A percentile compares a stretch with the other conserved stretches of the same genome.
Evolutionary conservation across 2,113 vertebrate species (phyloP).

Genomic region (Marcusenius ussheri): DNA sequence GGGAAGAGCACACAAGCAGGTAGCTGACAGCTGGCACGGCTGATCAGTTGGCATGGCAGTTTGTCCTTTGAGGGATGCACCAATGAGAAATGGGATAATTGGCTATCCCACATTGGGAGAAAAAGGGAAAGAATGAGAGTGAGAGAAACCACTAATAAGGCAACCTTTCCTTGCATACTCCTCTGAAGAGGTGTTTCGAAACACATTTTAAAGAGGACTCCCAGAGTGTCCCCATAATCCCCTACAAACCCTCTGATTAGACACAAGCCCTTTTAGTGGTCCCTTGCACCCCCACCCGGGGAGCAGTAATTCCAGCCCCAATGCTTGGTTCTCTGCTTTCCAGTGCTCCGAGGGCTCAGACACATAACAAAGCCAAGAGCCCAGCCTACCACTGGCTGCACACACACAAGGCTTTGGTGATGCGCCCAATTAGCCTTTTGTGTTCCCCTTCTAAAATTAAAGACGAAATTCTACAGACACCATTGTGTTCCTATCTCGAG

Average conservation of each 20-base stretch:
- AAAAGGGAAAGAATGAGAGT: background rate
- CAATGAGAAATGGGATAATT: background rate
- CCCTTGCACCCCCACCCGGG: background rate
- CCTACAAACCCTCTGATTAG: background rate
- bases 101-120: background rate
- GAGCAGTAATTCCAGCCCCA: background rate
- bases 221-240: background rate
- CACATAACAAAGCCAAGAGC: background rate
- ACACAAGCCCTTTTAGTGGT: background rate
- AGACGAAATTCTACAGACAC: background rate
- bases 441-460: conserved; percentile 11
- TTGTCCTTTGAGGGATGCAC: background rate
- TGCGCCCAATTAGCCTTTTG: conserved; percentile 13
- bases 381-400: background rate
- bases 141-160: background rate
- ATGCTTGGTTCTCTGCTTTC: background rate
- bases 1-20: background rate
- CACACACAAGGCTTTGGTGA: background rate
- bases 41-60: background rate
- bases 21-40: background rate
- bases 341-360: background rate
- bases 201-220: background rate
- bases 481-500: background rate
- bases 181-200: background rate
- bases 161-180: background rate